Conservation (phyloP, 2,113 vertebrate genomes). For the Vicugna pacos region DNA sequence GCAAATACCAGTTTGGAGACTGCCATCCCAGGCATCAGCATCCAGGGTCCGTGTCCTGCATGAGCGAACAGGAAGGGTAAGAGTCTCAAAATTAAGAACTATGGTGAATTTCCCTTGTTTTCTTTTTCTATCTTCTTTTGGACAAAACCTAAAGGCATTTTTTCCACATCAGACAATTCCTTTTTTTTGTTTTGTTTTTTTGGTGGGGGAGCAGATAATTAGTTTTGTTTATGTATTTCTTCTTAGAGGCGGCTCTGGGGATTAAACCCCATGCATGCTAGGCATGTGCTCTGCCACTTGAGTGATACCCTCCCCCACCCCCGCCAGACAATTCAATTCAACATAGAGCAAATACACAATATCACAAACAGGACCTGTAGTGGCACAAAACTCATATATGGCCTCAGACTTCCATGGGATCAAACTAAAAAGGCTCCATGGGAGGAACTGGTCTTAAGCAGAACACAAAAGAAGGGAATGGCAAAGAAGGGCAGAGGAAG, state of each 20-base stretch:
- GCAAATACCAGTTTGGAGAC: background rate
- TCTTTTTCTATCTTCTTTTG: background rate
- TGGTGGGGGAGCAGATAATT: too few species aligned
- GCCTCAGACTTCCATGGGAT: background rate
- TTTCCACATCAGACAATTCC: background rate
- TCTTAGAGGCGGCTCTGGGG: too few species aligned
- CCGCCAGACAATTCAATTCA: background rate
- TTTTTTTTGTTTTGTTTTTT: background rate
- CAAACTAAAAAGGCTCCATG: background rate
- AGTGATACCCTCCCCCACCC: too few species aligned
- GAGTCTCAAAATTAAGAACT: background rate
- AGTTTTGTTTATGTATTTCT: too few species aligned
- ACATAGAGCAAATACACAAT: background rate
- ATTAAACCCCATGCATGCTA: too few species aligned
- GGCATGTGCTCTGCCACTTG: too few species aligned
- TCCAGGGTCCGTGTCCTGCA: background rate
- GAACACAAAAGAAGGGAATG: background rate
- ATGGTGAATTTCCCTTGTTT: background rate
- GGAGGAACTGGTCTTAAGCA: background rate
- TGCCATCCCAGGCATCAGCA: background rate
- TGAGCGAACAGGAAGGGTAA: background rate
- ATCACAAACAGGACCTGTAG: background rate
- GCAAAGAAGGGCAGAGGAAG: background rate
- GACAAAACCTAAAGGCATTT: slow-evolving; percentile 18
- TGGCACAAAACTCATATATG: background rate